These are phyloP conservation scores for Donacobius atricapilla DNA, from an alignment of 2,113 vertebrate genomes.

Conservation along the genomic window DNA sequence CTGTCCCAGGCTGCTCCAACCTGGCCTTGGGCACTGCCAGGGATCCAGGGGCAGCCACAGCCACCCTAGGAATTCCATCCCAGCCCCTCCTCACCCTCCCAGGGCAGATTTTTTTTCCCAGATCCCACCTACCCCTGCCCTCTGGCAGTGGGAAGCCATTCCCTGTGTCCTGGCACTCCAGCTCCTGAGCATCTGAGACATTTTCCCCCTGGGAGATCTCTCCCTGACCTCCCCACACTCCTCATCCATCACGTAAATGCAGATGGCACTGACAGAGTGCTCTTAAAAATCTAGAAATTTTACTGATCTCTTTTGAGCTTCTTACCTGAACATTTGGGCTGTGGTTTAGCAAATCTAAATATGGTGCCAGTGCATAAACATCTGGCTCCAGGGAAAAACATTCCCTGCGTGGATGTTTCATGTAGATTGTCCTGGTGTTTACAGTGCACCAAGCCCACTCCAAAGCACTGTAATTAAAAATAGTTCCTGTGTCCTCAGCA, in stretches of 20 bases:
- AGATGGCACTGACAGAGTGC: background rate
- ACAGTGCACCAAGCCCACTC: constrained; percentile 94
- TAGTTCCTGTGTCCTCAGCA: constrained; percentile 40
- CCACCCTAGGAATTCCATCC: background rate
- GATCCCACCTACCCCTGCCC: fast-evolving
- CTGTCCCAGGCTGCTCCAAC: background rate
- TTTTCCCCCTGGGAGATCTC: background rate
- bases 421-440: constrained; percentile 91
- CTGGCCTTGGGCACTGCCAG: background rate
- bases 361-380: constrained; percentile 86
- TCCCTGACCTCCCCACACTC: background rate
- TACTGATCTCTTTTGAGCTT: background rate
- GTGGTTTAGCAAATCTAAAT: constrained; percentile 93
- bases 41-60: background rate
- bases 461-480: constrained; percentile 82
- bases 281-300: background rate
- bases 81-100: background rate
- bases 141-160: background rate
- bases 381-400: constrained; percentile 81
- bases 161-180: background rate
- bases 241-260: background rate
- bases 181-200: background rate
- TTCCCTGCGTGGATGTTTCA: constrained; percentile 69
- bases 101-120: background rate
- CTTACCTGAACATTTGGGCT: constrained; percentile 84